These are phyloP conservation scores for Serinus canaria DNA, from an alignment of 2,113 vertebrate genomes.

Conservation along the genomic window DNA sequence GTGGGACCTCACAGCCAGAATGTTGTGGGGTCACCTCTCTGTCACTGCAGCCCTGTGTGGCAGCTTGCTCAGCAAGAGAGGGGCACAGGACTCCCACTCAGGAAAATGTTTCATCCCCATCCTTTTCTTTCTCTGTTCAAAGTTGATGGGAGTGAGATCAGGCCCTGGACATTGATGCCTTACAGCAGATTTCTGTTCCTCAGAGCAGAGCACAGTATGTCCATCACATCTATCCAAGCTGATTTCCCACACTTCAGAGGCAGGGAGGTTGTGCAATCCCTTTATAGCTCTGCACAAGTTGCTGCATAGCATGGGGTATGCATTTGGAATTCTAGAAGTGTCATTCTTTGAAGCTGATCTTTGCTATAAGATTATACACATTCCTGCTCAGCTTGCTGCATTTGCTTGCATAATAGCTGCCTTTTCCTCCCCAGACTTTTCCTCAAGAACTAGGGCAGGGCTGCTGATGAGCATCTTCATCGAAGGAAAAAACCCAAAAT, in stretches of 20 bases:
- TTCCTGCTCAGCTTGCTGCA: conserved; percentile 32
- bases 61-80: background rate
- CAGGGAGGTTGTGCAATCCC: background rate
- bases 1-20: background rate
- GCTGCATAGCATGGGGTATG: background rate
- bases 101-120: background rate
- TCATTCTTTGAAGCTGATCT: conserved; percentile 39
- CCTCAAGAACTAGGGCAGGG: conserved; percentile 47
- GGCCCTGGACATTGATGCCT: background rate
- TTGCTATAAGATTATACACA: conserved; percentile 19
- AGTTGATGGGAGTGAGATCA: background rate
- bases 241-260: background rate
- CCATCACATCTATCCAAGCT: background rate
- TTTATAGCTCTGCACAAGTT: background rate
- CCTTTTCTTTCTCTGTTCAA: background rate
- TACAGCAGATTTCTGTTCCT: background rate
- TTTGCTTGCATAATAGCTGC: conserved; percentile 37
- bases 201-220: background rate
- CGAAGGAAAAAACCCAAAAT: background rate
- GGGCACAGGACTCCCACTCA: background rate
- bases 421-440: conserved; percentile 34
- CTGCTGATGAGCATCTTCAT: conserved; percentile 10
- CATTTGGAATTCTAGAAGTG: conserved; percentile 20
- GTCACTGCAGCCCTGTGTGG: background rate
- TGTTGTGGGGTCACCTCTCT: fast-evolving